A percentile compares a stretch with the other conserved stretches of the same genome.
phyloP scores from a whole-genome alignment of 1,140 invertebrate species.

The Diorhabda carinulata region DNA sequence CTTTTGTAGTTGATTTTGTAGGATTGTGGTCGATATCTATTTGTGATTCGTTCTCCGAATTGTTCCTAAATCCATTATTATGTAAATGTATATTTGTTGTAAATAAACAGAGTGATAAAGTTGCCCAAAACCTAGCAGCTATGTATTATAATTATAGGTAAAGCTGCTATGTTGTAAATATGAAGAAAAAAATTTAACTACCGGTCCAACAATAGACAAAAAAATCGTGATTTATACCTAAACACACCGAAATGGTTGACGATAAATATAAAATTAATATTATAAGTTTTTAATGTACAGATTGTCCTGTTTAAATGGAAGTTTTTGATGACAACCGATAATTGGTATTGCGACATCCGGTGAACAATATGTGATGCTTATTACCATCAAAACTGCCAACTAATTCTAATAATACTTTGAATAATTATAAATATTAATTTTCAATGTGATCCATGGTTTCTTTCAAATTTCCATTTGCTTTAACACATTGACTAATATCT shows the following conservation, averaged over 20 bases:
- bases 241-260: constrained; percentile 39
- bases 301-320: constrained; percentile 42
- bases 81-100: constrained; percentile 31
- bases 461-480: too few species aligned
- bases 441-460: too few species aligned
- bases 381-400: too few species aligned
- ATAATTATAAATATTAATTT: too few species aligned
- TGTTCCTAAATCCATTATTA: background rate
- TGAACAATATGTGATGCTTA: too few species aligned
- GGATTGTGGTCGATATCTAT: too few species aligned
- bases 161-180: constrained; percentile 35
- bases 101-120: constrained; percentile 36
- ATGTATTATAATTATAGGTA: constrained; percentile 37
- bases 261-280: constrained; percentile 39
- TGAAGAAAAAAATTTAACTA: constrained; percentile 15
- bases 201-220: constrained; percentile 19
- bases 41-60: background rate
- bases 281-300: constrained; percentile 45
- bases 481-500: too few species aligned
- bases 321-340: too few species aligned
- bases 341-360: too few species aligned
- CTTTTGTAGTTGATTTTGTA: too few species aligned
- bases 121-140: constrained; percentile 23
- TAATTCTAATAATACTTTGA: too few species aligned
- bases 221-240: constrained; percentile 45